Conservation (phyloP, 2,113 vertebrate genomes). For the Alces alces region DNA sequence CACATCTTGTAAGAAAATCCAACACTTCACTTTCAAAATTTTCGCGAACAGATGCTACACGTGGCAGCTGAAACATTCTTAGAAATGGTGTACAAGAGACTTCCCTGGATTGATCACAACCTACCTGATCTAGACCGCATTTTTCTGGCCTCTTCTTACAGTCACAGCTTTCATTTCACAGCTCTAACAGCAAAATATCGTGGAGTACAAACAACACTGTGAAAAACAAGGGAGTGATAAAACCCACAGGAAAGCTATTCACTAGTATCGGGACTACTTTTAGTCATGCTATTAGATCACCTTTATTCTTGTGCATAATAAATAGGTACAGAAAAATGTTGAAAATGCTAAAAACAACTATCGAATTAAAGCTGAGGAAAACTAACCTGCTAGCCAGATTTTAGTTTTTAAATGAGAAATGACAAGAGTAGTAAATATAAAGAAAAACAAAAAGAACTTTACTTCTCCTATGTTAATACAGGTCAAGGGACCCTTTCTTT, state of each 20-base stretch:
- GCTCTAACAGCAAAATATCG: neutral
- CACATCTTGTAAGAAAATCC: neutral
- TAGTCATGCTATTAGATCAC: conserved; percentile 42
- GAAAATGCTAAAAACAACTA: conserved; percentile 17
- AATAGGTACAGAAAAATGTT: conserved; percentile 53
- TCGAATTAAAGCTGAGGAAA: conserved; percentile 46
- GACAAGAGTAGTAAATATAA: conserved; percentile 67
- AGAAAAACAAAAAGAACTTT: conserved; percentile 67
- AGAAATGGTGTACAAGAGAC: conserved; percentile 77
- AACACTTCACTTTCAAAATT: neutral
- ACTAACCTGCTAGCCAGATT: conserved; percentile 42
- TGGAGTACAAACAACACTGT: neutral
- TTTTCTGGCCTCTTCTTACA: conserved; percentile 70
- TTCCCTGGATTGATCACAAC: conserved; percentile 83
- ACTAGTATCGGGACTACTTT: conserved; percentile 37
- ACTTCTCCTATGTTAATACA: conserved; percentile 72
- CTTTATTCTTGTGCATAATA: conserved; percentile 61
- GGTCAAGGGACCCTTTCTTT: conserved; percentile 64
- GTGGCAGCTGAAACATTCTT: conserved; percentile 75
- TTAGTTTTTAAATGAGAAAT: conserved; percentile 64
- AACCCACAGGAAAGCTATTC: neutral
- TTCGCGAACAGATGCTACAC: conserved; percentile 61
- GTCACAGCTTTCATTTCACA: conserved; percentile 22
- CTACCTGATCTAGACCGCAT: conserved; percentile 80
- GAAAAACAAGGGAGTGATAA: neutral